Percentiles rank a stretch among this genome's conserved stretches.
phyloP scores from a whole-genome alignment of 2,797 vertebrate species.

The Galaxias olidus region DNA sequence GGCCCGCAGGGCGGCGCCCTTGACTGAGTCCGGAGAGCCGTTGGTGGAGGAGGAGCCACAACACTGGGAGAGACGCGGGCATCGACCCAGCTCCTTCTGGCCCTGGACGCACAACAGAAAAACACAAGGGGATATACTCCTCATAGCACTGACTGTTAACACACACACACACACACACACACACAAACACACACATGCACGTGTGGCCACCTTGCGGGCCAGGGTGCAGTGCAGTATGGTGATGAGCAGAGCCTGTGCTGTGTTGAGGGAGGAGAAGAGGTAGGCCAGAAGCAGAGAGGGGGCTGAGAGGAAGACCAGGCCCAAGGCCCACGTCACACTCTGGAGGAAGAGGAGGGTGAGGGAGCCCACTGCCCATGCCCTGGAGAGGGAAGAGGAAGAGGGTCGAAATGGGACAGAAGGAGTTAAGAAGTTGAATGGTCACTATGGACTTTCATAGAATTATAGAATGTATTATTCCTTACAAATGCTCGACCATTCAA shows the following conservation, averaged over 20 bases:
- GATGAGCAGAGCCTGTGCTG: slow-evolving; percentile 89
- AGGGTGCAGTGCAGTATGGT: slow-evolving; percentile 90
- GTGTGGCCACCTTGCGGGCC: slow-evolving; percentile 82
- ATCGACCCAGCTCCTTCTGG: slow-evolving; percentile 91
- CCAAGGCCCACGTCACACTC: slow-evolving; percentile 90
- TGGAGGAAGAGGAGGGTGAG: slow-evolving; percentile 88
- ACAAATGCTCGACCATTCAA: too few relatives aligned
- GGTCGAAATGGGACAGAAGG: not conserved
- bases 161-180: slow-evolving; percentile 5
- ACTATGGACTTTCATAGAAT: too few relatives aligned
- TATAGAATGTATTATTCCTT: too few relatives aligned
- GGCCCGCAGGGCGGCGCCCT: slow-evolving; percentile 84
- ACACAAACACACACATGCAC: slow-evolving; percentile 4
- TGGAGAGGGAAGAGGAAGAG: slow-evolving; percentile 31
- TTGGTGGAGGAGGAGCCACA: slow-evolving; percentile 78
- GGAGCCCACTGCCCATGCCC: slow-evolving; percentile 89
- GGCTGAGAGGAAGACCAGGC: slow-evolving; percentile 88
- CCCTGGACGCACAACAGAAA: slow-evolving; percentile 66
- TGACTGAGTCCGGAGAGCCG: slow-evolving; percentile 83
- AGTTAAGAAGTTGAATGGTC: too few relatives aligned
- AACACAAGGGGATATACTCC: not conserved
- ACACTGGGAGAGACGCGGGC: slow-evolving; percentile 87
- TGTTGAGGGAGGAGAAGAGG: slow-evolving; percentile 92
- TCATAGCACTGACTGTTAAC: too few relatives aligned
- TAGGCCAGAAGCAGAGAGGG: slow-evolving; percentile 89